Evolutionary conservation across 1,140 invertebrate species (phyloP).

Genomic region (Drosophila simulans): DNA sequence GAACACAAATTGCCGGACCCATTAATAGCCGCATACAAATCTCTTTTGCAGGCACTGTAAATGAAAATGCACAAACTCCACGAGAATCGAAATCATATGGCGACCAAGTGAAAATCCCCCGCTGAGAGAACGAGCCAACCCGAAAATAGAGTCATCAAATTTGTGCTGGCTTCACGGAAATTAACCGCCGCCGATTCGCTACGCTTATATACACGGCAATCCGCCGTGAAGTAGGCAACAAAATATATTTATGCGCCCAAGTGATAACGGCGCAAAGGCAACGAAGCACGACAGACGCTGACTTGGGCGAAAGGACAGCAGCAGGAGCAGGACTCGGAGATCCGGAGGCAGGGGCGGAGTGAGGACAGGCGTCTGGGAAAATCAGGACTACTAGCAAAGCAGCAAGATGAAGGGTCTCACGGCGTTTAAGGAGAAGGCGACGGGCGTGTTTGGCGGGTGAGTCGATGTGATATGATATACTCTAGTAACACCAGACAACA

Average conservation of each 20-base stretch:
- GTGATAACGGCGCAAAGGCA: constrained; percentile 62
- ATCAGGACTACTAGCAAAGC: constrained; percentile 39
- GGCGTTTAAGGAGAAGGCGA: constrained; percentile 82
- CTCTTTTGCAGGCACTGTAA: constrained; percentile 64
- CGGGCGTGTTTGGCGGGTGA: constrained; percentile 81
- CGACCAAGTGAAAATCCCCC: constrained; percentile 48
- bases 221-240: constrained; percentile 72
- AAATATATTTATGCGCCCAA: constrained; percentile 77
- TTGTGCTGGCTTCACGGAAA: constrained; percentile 58
- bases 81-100: constrained; percentile 50
- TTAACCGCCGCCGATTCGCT: constrained; percentile 72
- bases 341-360: constrained; percentile 23
- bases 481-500: constrained; percentile 4
- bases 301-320: constrained; percentile 4
- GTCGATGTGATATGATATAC: constrained; percentile 31
- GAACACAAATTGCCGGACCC: constrained; percentile 60
- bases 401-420: constrained; percentile 81
- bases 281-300: constrained; percentile 35
- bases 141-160: constrained; percentile 71
- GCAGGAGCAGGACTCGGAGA: constrained; percentile 24
- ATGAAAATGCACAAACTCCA: constrained; percentile 47
- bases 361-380: constrained; percentile 9
- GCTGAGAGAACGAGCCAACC: constrained; percentile 54
- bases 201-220: constrained; percentile 64
- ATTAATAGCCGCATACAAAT: constrained; percentile 64